Evolutionary conservation across 1,140 invertebrate genomes (phyloP).

Genomic region (Colletes latitarsis): DNA sequence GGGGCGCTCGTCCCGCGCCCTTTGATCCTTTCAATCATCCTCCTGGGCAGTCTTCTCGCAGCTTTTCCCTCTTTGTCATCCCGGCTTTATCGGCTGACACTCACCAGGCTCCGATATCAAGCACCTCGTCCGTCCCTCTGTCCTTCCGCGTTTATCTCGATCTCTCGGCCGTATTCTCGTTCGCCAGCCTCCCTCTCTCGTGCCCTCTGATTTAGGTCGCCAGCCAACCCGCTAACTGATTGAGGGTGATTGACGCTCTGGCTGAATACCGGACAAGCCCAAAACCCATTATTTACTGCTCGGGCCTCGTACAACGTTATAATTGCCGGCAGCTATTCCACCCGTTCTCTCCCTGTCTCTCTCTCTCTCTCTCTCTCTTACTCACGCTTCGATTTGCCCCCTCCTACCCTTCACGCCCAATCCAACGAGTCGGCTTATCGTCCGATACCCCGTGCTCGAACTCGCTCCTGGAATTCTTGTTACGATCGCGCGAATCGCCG

Average conservation of each 20-base stretch:
- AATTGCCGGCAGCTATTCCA: constrained; percentile 76
- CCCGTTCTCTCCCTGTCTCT: constrained; percentile 43
- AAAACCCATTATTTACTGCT: constrained; percentile 78
- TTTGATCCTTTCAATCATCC: constrained; percentile 10
- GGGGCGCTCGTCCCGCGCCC: too few relatives aligned
- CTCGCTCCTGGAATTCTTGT: constrained; percentile 38
- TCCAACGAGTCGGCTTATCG: constrained; percentile 73
- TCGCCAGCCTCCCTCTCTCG: constrained; percentile 57
- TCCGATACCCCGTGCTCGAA: constrained; percentile 26
- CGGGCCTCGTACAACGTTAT: constrained; percentile 74
- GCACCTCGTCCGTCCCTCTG: constrained; percentile 39
- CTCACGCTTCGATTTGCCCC: constrained; percentile 25
- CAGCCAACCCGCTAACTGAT: constrained; percentile 76
- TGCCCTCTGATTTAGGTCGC: constrained; percentile 76
- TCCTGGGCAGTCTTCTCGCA: constrained; percentile 8
- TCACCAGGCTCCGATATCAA: constrained; percentile 48
- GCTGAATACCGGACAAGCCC: constrained; percentile 76
- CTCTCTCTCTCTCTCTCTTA: neutral
- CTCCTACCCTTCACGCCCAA: constrained; percentile 29
- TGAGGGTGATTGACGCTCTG: constrained; percentile 79
- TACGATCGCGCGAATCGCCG: constrained; percentile 21
- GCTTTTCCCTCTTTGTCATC: constrained; percentile 56
- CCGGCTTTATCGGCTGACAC: constrained; percentile 58
- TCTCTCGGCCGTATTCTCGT: constrained; percentile 44
- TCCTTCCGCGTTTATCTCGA: constrained; percentile 53